phyloP scores from a whole-genome alignment of 2,797 vertebrate genomes.

The Mallotus villosus region DNA sequence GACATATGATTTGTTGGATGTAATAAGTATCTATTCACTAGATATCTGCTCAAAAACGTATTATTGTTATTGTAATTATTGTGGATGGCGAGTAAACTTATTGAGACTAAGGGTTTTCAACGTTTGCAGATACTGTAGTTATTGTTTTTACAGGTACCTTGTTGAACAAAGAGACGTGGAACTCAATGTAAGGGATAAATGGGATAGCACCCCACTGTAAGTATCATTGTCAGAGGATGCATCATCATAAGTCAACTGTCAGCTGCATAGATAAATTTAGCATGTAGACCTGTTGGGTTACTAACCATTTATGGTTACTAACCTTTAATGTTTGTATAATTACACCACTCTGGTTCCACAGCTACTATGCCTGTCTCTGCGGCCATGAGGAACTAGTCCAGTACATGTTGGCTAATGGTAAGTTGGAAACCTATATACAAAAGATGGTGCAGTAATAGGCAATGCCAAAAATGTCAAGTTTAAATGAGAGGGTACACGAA shows the following conservation, averaged over 20 bases:
- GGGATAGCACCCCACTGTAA: constrained; percentile 97
- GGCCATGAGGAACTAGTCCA: constrained; percentile 94
- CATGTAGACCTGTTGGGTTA: too few relatives aligned
- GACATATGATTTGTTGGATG: neutral
- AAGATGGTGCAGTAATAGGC: neutral
- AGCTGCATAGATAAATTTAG: too few relatives aligned
- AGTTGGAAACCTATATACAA: constrained; percentile 42
- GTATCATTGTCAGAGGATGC: constrained; percentile 52
- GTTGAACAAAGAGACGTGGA: constrained; percentile 96
- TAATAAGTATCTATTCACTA: neutral
- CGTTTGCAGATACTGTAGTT: too few relatives aligned
- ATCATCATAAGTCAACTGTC: neutral
- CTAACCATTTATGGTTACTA: too few relatives aligned
- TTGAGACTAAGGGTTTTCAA: neutral
- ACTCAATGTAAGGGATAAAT: constrained; percentile 94
- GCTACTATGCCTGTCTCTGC: constrained; percentile 96
- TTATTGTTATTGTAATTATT: too few relatives aligned
- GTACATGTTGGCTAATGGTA: constrained; percentile 93
- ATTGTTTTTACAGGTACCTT: constrained; percentile 78
- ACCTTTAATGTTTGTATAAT: too few relatives aligned
- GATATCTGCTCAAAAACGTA: neutral
- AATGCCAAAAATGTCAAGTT: neutral
- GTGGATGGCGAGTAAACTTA: neutral
- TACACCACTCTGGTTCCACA: constrained; percentile 47
- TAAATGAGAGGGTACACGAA: too few relatives aligned